Evolutionary conservation across 2,113 vertebrate genomes (phyloP).

Genomic region (Ranitomeya variabilis): DNA sequence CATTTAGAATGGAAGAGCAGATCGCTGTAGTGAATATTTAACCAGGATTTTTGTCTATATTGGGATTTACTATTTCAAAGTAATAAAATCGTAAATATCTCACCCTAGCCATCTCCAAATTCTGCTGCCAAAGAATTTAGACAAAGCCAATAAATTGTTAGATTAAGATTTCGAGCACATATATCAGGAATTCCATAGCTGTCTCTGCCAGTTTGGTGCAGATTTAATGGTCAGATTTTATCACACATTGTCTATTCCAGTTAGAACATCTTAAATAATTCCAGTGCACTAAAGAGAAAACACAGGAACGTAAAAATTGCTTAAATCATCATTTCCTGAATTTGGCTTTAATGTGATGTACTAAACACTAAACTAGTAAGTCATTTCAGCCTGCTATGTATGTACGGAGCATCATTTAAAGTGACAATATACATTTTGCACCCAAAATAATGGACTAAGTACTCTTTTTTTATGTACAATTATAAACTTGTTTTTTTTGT

Average conservation of each 20-base stretch:
- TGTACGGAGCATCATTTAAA: background rate
- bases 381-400: background rate
- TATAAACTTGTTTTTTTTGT: too few relatives aligned
- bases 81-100: constrained; percentile 34
- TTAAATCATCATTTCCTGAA: constrained; percentile 6
- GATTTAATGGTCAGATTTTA: constrained; percentile 46
- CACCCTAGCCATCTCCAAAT: constrained; percentile 4
- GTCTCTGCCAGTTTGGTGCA: constrained; percentile 35
- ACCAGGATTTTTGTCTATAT: constrained; percentile 5
- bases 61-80: constrained; percentile 22
- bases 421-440: background rate
- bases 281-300: background rate
- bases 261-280: constrained; percentile 13
- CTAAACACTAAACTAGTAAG: constrained; percentile 3
- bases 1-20: background rate
- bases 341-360: background rate
- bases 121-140: constrained; percentile 29
- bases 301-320: background rate
- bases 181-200: constrained; percentile 33
- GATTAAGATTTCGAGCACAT: constrained; percentile 45
- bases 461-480: background rate
- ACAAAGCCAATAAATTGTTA: constrained; percentile 30
- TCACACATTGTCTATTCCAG: constrained; percentile 39
- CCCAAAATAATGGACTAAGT: background rate
- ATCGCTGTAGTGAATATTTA: constrained; percentile 21